Percentiles rank a stretch among this genome's conserved stretches.
Conservation (phyloP, 1,140 invertebrate species). For the Eupristina koningsbergeri region DNA sequence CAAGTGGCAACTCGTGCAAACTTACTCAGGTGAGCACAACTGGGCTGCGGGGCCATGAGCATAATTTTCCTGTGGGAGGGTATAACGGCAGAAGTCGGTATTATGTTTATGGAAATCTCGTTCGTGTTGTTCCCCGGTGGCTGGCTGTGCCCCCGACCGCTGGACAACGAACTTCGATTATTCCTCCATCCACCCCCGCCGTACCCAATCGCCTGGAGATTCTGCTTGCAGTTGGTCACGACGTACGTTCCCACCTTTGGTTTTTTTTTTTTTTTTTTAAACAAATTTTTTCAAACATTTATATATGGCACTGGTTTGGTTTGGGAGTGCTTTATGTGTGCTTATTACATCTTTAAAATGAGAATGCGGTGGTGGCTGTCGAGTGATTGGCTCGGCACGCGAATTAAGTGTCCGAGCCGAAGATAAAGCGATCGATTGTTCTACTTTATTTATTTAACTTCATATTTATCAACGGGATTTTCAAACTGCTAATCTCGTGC, state of each 20-base stretch:
- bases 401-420: background rate
- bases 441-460: background rate
- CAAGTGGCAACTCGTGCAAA: slow-evolving; percentile 17
- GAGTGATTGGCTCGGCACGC: background rate
- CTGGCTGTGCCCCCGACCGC: slow-evolving; percentile 16
- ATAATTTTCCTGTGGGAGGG: slow-evolving; percentile 64
- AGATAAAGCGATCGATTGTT: background rate
- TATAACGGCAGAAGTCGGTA: slow-evolving; percentile 61
- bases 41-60: slow-evolving; percentile 60
- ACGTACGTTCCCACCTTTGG: slow-evolving; percentile 62
- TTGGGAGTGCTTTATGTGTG: background rate
- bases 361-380: background rate
- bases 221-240: slow-evolving; percentile 63
- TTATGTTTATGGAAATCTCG: slow-evolving; percentile 67
- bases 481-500: no score
- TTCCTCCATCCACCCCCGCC: background rate
- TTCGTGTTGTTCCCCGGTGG: slow-evolving; percentile 55
- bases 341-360: background rate
- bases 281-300: slow-evolving; percentile 8
- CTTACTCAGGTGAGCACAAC: slow-evolving; percentile 63
- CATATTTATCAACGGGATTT: no score
- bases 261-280: slow-evolving; percentile 37
- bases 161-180: slow-evolving; percentile 16
- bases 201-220: slow-evolving; percentile 55
- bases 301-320: background rate